These are phyloP conservation scores for Mellilla xanthometata DNA, from an alignment of 2,888 invertebrate genomes.

Conservation along the genomic window DNA sequence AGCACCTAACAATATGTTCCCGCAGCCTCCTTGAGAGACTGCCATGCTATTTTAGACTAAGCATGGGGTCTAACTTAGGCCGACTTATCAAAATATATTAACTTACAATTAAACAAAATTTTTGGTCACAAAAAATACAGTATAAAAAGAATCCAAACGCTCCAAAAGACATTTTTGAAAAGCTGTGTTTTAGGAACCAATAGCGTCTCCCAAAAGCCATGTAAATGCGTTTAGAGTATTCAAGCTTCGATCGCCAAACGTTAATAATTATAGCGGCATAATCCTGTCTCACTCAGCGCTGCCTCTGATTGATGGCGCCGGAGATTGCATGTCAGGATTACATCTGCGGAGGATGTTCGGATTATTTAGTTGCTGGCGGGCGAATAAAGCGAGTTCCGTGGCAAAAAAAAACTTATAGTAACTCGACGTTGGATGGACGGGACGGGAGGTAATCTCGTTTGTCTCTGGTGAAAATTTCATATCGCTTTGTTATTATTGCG, in stretches of 20 bases:
- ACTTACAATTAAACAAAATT: too few species aligned
- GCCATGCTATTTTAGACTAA: too few species aligned
- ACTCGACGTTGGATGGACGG: constrained; percentile 36
- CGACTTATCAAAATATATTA: too few species aligned
- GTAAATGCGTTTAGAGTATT: too few species aligned
- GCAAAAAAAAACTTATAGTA: constrained; percentile 45
- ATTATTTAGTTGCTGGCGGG: constrained; percentile 68
- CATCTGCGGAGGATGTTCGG: constrained; percentile 74
- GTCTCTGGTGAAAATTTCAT: constrained; percentile 38
- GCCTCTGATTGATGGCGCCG: constrained; percentile 70
- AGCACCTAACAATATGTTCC: too few species aligned
- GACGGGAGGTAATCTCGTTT: constrained; percentile 39
- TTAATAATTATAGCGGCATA: constrained; percentile 25
- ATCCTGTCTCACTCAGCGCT: constrained; percentile 18
- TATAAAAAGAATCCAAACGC: too few species aligned
- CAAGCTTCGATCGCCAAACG: constrained; percentile 18
- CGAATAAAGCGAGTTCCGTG: constrained; percentile 57
- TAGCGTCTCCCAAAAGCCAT: too few species aligned
- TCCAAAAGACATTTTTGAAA: too few species aligned
- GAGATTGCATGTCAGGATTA: constrained; percentile 80
- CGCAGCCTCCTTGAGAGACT: too few species aligned
- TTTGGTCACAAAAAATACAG: too few species aligned
- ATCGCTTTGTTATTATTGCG: constrained; percentile 20
- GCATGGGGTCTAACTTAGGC: too few species aligned
- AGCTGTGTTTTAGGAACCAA: too few species aligned